Conservation (phyloP, 2,113 vertebrate species). For the Gopherus flavomarginatus region DNA sequence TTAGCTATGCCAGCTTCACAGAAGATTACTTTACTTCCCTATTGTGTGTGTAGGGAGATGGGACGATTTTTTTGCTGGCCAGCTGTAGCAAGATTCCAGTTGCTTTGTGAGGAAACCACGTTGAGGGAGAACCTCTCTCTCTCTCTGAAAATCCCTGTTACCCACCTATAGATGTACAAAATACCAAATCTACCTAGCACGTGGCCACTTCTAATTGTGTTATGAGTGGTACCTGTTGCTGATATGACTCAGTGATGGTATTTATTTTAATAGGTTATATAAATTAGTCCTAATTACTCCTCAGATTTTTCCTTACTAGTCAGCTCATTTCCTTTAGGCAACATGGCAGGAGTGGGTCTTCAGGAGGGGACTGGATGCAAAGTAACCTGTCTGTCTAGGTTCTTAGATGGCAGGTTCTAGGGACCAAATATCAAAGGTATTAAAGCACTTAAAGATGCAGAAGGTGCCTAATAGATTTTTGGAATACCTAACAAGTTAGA, state of each 20-base stretch:
- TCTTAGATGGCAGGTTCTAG: background rate
- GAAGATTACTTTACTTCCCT: background rate
- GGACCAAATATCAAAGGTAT: background rate
- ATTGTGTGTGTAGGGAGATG: accelerated
- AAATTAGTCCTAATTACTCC: background rate
- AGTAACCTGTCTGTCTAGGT: background rate
- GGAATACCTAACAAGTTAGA: background rate
- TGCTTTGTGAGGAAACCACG: background rate
- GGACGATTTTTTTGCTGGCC: accelerated
- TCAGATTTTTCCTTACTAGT: background rate
- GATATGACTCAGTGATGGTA: background rate
- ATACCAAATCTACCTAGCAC: background rate
- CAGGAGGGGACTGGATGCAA: background rate
- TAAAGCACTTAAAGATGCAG: background rate
- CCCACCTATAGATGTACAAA: background rate
- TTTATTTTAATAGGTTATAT: background rate
- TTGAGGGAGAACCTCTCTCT: background rate
- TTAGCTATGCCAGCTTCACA: background rate
- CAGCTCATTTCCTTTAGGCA: background rate
- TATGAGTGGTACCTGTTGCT: background rate
- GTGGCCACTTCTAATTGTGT: background rate
- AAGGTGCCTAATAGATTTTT: background rate
- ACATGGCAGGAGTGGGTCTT: background rate
- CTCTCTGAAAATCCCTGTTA: background rate
- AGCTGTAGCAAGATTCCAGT: background rate